Percentiles rank a stretch among this genome's conserved stretches.
Evolutionary conservation across 2,888 invertebrate genomes (phyloP).

Genomic region (Diabrotica balteata): DNA sequence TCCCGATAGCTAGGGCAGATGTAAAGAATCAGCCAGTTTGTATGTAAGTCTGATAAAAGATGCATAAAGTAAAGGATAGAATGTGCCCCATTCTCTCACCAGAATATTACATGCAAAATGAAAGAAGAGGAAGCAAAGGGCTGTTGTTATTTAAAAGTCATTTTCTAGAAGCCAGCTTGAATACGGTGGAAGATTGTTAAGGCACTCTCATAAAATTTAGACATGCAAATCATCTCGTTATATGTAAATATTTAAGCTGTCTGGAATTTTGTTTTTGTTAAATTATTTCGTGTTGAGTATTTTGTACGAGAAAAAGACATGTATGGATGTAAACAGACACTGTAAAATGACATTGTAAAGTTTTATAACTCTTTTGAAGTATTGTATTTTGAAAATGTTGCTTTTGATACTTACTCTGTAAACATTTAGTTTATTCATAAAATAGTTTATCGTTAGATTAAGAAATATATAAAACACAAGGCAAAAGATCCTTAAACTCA

Average conservation of each 20-base stretch:
- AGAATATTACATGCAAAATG: slow-evolving; percentile 24
- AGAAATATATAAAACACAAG: too few species aligned
- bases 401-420: too few species aligned
- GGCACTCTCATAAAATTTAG: slow-evolving; percentile 34
- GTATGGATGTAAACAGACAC: too few species aligned
- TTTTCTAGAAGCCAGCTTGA: slow-evolving; percentile 20
- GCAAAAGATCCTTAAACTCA: too few species aligned
- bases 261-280: slow-evolving; percentile 22
- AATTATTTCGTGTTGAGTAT: slow-evolving; percentile 14
- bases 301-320: too few species aligned
- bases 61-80: slow-evolving; percentile 19
- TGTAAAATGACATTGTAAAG: too few species aligned
- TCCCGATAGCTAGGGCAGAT: not conserved
- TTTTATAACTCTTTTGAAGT: too few species aligned
- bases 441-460: too few species aligned
- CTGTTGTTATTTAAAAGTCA: slow-evolving; percentile 28
- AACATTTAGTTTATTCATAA: too few species aligned
- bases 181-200: slow-evolving; percentile 26
- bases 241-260: slow-evolving; percentile 37
- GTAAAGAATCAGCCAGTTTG: slow-evolving; percentile 12
- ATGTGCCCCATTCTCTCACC: slow-evolving; percentile 17
- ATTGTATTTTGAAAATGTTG: too few species aligned
- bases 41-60: slow-evolving; percentile 20
- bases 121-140: slow-evolving; percentile 10
- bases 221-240: slow-evolving; percentile 42